A percentile compares a stretch with the other conserved stretches of the same genome.
These are phyloP conservation scores for Patiria pectinifera DNA, from an alignment of 53 echinoderm and acorn worm species.

Conservation along the genomic window DNA sequence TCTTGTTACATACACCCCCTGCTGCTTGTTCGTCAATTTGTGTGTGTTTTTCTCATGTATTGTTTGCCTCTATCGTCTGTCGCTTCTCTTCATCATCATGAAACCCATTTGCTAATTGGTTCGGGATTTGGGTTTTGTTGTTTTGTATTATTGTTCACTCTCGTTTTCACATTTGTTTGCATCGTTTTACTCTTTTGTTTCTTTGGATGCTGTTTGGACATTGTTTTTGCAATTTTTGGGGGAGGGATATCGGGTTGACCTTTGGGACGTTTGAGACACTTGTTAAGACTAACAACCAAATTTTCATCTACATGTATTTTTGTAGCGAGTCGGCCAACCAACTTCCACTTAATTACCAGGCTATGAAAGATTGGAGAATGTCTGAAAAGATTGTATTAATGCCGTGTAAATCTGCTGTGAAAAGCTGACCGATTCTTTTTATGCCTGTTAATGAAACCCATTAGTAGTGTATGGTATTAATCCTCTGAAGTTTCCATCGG, in stretches of 20 bases:
- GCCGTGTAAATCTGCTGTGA: too few relatives aligned
- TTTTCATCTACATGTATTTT: background rate
- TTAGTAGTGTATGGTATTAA: too few relatives aligned
- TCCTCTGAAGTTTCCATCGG: too few relatives aligned
- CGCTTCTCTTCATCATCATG: background rate
- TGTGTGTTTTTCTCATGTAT: conserved; percentile 22
- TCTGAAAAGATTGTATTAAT: background rate
- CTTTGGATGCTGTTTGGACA: background rate
- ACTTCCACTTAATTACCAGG: background rate
- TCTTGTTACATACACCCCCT: background rate
- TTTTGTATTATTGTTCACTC: background rate
- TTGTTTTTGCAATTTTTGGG: background rate
- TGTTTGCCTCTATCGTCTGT: background rate
- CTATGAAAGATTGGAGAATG: background rate
- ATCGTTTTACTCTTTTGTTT: background rate
- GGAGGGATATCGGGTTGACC: background rate
- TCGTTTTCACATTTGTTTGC: background rate
- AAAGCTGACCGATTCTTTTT: background rate
- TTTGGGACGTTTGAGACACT: background rate
- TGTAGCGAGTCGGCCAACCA: background rate
- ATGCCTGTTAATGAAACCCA: background rate
- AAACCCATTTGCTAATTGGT: conserved; percentile 6
- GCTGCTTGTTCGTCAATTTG: conserved; percentile 10
- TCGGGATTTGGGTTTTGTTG: conserved; percentile 19
- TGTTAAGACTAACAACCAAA: background rate